Base-by-base conservation (phyloP, 2,113 vertebrate genomes). In the Hyaena hyaena region DNA sequence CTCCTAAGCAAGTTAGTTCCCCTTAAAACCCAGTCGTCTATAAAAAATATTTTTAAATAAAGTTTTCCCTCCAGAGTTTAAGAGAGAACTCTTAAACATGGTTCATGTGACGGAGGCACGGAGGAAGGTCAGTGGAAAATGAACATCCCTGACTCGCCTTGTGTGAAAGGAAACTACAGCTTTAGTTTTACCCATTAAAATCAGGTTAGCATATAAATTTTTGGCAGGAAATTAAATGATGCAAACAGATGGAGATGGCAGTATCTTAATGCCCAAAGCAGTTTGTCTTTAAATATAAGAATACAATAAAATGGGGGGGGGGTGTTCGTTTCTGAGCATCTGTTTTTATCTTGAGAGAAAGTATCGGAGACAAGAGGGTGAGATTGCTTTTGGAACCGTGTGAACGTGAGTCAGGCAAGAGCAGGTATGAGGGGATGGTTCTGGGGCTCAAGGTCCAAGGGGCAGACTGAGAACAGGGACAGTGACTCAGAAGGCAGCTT, bases 181-280 rank as follows among this genome's bases (percentile, higher is more conserved):
- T 76, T 82, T 74, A 33, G 65, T 66, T 92, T 88, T 87, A 39
- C 61, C 83, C 50, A 39, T 66, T 87, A 94, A 89, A 95, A 88
- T 35, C 71, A 82, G 39, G 45, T 85, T 43, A 83, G 92, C 10
- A 0, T 26, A 77, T 66, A 74, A 39, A 95, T 48, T 76, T 81
- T 96, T 88, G 97, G 92, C 96, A 97, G 71, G 88, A 88, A 92
- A 87, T 55, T 43, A 85, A 90, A 92, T 85, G 90, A 95, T 35
- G 66, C 28, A 76, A 96, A 93, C 89, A 95, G 92, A 95, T 89
- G 79, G 65, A 96, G 74, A 69, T 19, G 88, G 83, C 79, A 71
- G 26, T 35, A 81, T 71, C 83, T 86, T 88, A 88, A 73, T 65
- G 35, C 39, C 87, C 83, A 85, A 63, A 96, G 61, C 50, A 80